Evolutionary conservation across 2,113 vertebrate genomes (phyloP).

Genomic region (Myxocyprinus asiaticus): DNA sequence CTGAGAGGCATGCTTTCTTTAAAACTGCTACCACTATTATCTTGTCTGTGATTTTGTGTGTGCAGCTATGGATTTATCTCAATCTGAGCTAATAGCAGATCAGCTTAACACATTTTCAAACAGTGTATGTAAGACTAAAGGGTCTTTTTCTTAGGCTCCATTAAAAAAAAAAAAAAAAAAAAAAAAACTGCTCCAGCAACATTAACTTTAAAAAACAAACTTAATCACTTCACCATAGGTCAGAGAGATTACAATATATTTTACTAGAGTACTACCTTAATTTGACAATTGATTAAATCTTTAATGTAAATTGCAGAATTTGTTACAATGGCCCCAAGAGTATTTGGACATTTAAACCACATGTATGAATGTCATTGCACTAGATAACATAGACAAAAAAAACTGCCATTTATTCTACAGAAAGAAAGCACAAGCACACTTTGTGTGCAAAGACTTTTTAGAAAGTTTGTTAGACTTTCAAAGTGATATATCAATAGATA

Average conservation of each 20-base stretch:
- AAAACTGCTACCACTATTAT: background rate
- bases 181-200: slow-evolving; percentile 3
- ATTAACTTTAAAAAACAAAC: background rate
- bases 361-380: too few species aligned
- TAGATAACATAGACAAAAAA: too few species aligned
- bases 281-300: background rate
- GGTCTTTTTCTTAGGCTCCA: background rate
- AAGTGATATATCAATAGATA: too few species aligned
- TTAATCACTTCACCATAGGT: slow-evolving; percentile 11
- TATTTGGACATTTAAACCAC: background rate
- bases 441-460: too few species aligned
- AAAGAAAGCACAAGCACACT: too few species aligned
- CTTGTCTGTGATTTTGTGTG: slow-evolving; percentile 2
- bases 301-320: background rate
- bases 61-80: background rate
- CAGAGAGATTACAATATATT: background rate
- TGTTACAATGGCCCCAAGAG: too few species aligned
- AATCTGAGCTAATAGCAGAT: background rate
- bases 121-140: background rate
- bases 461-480: too few species aligned
- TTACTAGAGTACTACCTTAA: background rate
- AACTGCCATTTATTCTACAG: too few species aligned
- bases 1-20: too few species aligned
- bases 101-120: background rate
- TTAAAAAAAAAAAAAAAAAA: slow-evolving; percentile 4